Conservation (phyloP, 92 coral and sea anemone genomes). For the Parazoanthus swiftii region DNA sequence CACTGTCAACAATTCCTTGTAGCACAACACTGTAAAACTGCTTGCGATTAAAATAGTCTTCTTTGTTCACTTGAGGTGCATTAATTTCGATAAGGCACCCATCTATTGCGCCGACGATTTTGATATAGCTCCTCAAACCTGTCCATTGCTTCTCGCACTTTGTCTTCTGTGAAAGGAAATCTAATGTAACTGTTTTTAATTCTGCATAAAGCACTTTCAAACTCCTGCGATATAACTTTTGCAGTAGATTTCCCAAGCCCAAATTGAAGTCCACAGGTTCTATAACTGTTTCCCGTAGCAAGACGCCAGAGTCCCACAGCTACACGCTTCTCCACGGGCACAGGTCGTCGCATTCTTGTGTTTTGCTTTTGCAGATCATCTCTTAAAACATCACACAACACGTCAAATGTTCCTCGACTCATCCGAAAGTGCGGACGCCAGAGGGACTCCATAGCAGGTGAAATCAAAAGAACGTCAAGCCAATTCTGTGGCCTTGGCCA, state of each 20-base stretch:
- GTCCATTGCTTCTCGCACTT: no score
- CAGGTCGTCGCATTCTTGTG: not conserved
- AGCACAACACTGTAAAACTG: no score
- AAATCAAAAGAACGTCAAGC: not conserved
- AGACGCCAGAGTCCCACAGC: conserved; percentile 14
- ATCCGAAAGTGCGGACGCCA: not conserved
- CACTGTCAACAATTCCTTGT: no score
- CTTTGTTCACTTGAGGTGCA: no score
- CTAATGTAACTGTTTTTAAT: not conserved
- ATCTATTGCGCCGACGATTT: no score
- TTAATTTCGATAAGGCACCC: no score
- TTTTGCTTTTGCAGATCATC: not conserved
- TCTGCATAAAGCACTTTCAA: not conserved
- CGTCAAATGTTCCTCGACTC: not conserved
- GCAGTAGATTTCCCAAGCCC: conserved; percentile 12
- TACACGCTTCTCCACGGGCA: conserved; percentile 16
- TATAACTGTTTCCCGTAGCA: conserved; percentile 18
- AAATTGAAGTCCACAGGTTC: conserved; percentile 30
- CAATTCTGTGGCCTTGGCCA: not conserved
- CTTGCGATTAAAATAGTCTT: no score
- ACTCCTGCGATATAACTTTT: not conserved
- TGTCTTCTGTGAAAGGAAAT: not conserved
- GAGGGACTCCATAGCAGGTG: not conserved
- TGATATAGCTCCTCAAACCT: no score
- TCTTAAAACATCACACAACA: not conserved